phyloP scores from a whole-genome alignment of 2,113 vertebrate species.

The Corythornis madagascariensis region DNA sequence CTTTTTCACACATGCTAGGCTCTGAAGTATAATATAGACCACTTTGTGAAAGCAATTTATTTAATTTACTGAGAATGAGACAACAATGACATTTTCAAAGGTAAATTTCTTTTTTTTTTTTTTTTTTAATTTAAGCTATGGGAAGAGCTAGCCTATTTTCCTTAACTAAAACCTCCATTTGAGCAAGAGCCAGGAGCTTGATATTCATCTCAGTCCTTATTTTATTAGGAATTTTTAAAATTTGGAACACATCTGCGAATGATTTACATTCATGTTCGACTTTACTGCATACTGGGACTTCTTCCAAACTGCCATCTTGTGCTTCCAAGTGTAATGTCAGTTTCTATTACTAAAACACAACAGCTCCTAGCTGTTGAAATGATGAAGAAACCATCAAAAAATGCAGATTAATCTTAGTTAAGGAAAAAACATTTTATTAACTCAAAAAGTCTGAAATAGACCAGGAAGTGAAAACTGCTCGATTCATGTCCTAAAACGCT shows the following conservation, averaged over 20 bases:
- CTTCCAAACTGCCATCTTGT: slow-evolving; percentile 19
- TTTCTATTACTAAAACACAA: background rate
- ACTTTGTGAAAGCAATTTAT: background rate
- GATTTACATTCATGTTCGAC: background rate
- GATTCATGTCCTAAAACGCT: background rate
- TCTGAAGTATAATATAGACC: slow-evolving; percentile 43
- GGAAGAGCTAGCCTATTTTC: background rate
- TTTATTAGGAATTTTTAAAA: background rate
- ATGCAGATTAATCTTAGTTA: background rate
- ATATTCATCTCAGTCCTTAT: background rate
- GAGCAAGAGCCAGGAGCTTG: background rate
- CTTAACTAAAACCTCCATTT: background rate
- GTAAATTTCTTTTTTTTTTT: background rate
- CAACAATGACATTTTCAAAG: background rate
- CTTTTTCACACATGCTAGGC: slow-evolving; percentile 27
- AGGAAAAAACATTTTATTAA: background rate
- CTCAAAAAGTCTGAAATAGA: background rate
- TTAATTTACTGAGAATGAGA: slow-evolving; percentile 11
- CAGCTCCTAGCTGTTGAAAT: background rate
- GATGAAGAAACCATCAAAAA: background rate
- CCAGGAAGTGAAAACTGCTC: background rate
- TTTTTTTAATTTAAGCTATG: background rate
- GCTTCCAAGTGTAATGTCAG: background rate
- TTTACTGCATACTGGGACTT: background rate
- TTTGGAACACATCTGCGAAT: background rate